Evolutionary conservation across 2,797 vertebrate genomes (phyloP).

Genomic region (Coluber constrictor): DNA sequence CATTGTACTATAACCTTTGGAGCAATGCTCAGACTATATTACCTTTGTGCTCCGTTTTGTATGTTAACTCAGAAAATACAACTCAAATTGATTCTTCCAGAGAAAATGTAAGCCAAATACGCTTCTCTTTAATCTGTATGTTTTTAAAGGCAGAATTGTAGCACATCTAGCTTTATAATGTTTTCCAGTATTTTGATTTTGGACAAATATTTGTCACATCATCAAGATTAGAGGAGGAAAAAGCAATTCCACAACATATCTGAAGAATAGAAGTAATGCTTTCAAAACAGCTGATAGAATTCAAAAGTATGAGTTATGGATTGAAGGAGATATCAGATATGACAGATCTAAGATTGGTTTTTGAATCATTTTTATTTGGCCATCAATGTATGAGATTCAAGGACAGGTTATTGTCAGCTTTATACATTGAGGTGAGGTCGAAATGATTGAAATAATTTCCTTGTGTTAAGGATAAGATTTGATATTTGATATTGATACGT

Average conservation of each 20-base stretch:
- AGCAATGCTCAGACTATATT: background rate
- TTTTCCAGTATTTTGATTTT: background rate
- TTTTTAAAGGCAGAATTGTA: background rate
- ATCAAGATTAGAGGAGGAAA: background rate
- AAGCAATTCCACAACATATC: background rate
- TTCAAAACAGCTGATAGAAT: slow-evolving; percentile 9
- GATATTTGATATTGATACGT: background rate
- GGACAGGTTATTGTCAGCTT: slow-evolving; percentile 26
- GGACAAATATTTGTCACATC: background rate
- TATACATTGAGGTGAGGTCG: background rate
- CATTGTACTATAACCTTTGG: background rate
- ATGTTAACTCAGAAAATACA: background rate
- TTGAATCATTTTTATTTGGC: slow-evolving; percentile 37
- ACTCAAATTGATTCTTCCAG: background rate
- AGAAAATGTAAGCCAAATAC: background rate
- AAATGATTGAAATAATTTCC: slow-evolving; percentile 16
- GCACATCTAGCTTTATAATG: background rate
- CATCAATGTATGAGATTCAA: slow-evolving; percentile 5
- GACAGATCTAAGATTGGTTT: background rate
- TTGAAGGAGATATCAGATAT: slow-evolving; percentile 23
- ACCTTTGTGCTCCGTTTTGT: background rate
- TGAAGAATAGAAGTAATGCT: slow-evolving; percentile 11
- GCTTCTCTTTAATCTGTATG: background rate
- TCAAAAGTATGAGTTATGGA: slow-evolving; percentile 29
- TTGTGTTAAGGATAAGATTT: background rate